Percentiles rank a stretch among this genome's conserved stretches.
These are phyloP conservation scores for Caenorhabditis sulstoni DNA, from an alignment of 2,888 invertebrate genomes.

Conservation along the genomic window DNA sequence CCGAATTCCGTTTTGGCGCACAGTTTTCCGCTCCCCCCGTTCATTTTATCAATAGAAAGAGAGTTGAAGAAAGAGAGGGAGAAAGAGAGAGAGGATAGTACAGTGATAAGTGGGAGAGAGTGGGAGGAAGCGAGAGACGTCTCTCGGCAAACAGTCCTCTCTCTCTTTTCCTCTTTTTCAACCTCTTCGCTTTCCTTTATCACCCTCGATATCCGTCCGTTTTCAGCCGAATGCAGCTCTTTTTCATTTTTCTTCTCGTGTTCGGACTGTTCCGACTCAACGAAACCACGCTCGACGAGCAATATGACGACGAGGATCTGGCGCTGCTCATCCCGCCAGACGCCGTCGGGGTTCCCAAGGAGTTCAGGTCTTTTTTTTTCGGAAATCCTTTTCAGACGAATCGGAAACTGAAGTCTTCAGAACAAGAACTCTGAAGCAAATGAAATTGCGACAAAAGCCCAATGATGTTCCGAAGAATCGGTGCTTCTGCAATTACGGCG, in stretches of 20 bases:
- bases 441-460: conserved; percentile 20
- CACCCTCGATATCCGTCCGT: conserved; percentile 9
- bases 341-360: conserved; percentile 55
- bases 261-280: not conserved
- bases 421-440: conserved; percentile 38
- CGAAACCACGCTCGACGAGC: conserved; percentile 20
- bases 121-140: conserved; percentile 17
- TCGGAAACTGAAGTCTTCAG: not conserved
- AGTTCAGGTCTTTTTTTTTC: conserved; percentile 41
- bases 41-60: not conserved
- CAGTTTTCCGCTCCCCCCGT: conserved; percentile 1
- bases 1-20: conserved; percentile 27
- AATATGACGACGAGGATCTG: conserved; percentile 62
- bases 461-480: conserved; percentile 61
- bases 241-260: conserved; percentile 28
- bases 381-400: no score
- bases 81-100: conserved; percentile 2
- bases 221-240: conserved; percentile 11
- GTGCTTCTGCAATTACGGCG: conserved; percentile 77
- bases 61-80: no score
- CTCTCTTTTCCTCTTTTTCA: conserved; percentile 12
- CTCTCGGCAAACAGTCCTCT: conserved; percentile 41
- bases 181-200: conserved; percentile 18
- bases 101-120: conserved; percentile 34
- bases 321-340: conserved; percentile 61